phyloP scores from a whole-genome alignment of 1,140 invertebrate species.

The Paraescarpia echinospica region DNA sequence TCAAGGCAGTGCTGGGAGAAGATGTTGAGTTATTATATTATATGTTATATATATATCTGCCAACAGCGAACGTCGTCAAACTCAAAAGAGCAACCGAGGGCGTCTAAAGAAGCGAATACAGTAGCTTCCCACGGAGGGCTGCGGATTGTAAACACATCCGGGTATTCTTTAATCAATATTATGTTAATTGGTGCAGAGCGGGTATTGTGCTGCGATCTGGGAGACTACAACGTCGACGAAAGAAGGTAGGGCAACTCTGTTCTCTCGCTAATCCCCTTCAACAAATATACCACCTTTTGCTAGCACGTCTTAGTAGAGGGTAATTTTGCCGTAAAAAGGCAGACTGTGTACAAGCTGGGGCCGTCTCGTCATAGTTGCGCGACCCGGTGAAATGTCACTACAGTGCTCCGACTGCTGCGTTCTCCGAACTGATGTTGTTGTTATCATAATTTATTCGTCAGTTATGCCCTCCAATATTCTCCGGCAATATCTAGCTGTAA shows the following conservation, averaged over 20 bases:
- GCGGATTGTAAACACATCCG: not conserved
- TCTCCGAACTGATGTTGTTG: not conserved
- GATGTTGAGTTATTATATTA: no score
- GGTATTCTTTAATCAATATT: not conserved
- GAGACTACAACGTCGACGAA: slow-evolving; percentile 3
- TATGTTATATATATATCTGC: no score
- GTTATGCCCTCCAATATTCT: not conserved
- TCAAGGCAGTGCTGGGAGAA: no score
- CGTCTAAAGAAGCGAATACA: not conserved
- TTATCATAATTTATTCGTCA: slow-evolving; percentile 6
- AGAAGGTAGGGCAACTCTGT: not conserved
- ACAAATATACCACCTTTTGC: not conserved
- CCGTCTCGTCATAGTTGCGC: not conserved
- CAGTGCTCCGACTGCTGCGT: not conserved
- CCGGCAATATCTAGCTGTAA: not conserved
- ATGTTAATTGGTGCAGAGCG: slow-evolving; percentile 4
- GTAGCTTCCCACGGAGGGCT: not conserved
- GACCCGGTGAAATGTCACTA: not conserved
- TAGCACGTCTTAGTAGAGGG: not conserved
- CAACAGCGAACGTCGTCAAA: not conserved
- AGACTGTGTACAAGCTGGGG: not conserved
- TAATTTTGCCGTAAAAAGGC: not conserved
- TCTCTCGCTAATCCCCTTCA: not conserved
- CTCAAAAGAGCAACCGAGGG: not conserved
- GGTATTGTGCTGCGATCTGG: not conserved